phyloP scores from a whole-genome alignment of 2,888 invertebrate genomes.

The Lymantria monacha region DNA sequence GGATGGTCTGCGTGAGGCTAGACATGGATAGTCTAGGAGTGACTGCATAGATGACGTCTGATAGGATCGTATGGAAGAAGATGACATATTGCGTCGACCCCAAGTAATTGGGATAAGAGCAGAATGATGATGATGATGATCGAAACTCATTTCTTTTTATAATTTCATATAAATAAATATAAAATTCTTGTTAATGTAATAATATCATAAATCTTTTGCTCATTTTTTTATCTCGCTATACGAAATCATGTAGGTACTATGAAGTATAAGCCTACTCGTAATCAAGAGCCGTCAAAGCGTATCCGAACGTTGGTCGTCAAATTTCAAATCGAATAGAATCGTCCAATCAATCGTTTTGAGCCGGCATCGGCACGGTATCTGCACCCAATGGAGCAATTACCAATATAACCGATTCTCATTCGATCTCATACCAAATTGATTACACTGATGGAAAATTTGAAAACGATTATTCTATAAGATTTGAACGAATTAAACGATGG shows the following conservation, averaged over 20 bases:
- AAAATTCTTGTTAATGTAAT: too few relatives aligned
- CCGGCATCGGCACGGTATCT: slow-evolving; percentile 22
- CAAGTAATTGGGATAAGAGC: too few relatives aligned
- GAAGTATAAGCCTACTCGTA: slow-evolving; percentile 9
- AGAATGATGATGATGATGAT: too few relatives aligned
- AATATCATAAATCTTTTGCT: not conserved
- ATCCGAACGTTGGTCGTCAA: slow-evolving; percentile 27
- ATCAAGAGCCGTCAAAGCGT: slow-evolving; percentile 33
- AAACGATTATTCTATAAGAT: slow-evolving; percentile 29
- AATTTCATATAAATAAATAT: too few relatives aligned
- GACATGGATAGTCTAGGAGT: too few relatives aligned
- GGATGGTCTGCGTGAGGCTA: too few relatives aligned
- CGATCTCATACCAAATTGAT: slow-evolving; percentile 30
- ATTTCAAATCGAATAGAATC: slow-evolving; percentile 42
- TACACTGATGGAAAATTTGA: slow-evolving; percentile 35
- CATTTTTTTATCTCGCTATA: not conserved
- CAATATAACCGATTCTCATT: slow-evolving; percentile 32
- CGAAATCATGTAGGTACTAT: not conserved
- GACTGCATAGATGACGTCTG: too few relatives aligned
- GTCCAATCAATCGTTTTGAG: slow-evolving; percentile 36
- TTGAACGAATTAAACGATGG: slow-evolving; percentile 14
- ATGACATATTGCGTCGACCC: too few relatives aligned
- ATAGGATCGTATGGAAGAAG: too few relatives aligned
- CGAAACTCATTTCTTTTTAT: too few relatives aligned
- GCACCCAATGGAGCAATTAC: slow-evolving; percentile 20